Evolutionary conservation across 2,888 invertebrate species (phyloP), one percentile per base, ranked within the genome.

Genomic region (Hipparchia sbordonii): DNA sequence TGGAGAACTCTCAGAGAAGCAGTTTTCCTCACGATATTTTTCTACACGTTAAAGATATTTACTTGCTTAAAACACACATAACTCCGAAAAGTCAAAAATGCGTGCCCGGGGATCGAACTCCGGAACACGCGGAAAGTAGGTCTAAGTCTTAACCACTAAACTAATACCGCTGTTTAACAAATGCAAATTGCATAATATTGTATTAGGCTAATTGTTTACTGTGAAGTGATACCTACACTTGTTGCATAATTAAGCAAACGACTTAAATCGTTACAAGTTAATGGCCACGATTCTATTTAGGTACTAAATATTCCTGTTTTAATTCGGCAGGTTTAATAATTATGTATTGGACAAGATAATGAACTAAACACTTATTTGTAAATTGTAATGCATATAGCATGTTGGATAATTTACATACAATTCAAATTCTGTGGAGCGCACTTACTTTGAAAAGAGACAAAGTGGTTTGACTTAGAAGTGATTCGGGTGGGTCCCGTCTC

Each of bases 381-480:
- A 60, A 60, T 9, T 33, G 59, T 59, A 23, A 67, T 57, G 39
- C 66, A 39, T 56, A 66, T n/a, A 56, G 56, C 9, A 67, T 39
- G 54, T 66, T 23, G 23, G 60, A 66, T 67, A 51, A 39, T 68
- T 59, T 33, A 59, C 46, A 68, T 67, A 33, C 10, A 66, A 60
- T 67, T 70, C 63, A 63, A 39, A 60, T 60, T 39, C 61, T 23
- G 68, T 70, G 39, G 7, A 52, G 52, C 33, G 54, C 80, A 93
- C 93, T 93, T 90, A 93, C 93, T 90, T 91, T 87, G 84, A 93
- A 93, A 65, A 93, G 81, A 39, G 86, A 80, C 71, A 93, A 79
- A 9, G 93, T 93, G 13, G 89, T 91, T 73, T 85, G 89, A 77
- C 87, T 89, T 77, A 90, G 79, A 52, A 89, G 81, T n/a, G 84